Base-by-base conservation (phyloP, 2,888 invertebrate species). In the Cylindroiulus punctatus region DNA sequence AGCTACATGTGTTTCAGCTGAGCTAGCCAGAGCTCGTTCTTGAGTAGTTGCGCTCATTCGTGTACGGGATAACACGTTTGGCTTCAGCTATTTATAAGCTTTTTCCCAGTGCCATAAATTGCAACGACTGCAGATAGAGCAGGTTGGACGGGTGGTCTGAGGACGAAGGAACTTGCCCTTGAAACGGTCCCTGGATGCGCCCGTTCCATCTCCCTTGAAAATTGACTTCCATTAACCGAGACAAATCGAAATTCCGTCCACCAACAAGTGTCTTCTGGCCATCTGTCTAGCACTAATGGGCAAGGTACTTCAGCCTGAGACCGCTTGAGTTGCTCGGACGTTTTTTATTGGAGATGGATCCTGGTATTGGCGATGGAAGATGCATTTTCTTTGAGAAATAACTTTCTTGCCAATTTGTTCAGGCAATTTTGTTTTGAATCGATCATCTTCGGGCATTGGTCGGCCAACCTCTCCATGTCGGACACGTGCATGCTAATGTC, bases 171-270 rank as follows among this genome's bases (percentile, higher is more conserved):
- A 76, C 30, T 26, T 30, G 30, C 76, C 30, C 76, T 57, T 57
- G 57, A 57, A n/a, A 4, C 52, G 17, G 52, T 52, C 19, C 52
- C 4, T 52, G 19, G 4, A 52, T 52, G 17, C 52, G 1, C 19
- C 36, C 2, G 36, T 36, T 36, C 7, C 36, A 36, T 36, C 36
- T 52, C 52, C 19, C 65, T 8, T 0, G 22, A 65, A 65, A 65
- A 65, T 22, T 65, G 65, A 65, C 65, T 22, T 65, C 65, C 65
- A 65, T 65, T 65, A 65, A 65, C 65, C 22, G 65, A 65, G 65
- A 65, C 65, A 65, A 65, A 65, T 65, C 65, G 65, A 65, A 65
- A 36, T 4, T 65, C 22, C 65, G 5, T 4, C 65, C 2, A 22
- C 65, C 65, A 65, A 65, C 65, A 65, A 65, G 65, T 65, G 65